A percentile compares a stretch with the other conserved stretches of the same genome.
phyloP scores from a whole-genome alignment of 64 coral and sea anemone genomes.

The Actinia equina region DNA sequence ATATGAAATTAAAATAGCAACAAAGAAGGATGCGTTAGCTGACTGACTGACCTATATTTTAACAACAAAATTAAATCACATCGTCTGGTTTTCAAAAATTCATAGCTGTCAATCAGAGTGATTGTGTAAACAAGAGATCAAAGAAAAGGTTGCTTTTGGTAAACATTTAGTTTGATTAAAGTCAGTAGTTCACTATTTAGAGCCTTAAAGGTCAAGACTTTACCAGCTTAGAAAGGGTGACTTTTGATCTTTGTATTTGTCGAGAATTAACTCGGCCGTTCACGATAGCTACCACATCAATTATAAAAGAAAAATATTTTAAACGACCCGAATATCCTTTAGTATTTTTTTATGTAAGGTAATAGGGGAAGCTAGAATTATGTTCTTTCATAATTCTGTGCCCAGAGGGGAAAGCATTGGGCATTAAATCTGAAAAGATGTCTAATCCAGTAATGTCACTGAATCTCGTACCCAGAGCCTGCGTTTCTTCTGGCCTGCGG shows the following conservation, averaged over 20 bases:
- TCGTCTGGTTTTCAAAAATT: neutral
- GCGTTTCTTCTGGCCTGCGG: too few species aligned
- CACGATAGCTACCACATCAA: neutral
- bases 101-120: neutral
- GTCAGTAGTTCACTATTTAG: neutral
- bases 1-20: neutral
- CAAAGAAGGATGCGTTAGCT: neutral
- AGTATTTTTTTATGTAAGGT: neutral
- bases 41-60: neutral
- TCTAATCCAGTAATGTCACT: too few species aligned
- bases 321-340: too few species aligned
- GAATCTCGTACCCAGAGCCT: too few species aligned
- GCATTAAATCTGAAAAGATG: too few species aligned
- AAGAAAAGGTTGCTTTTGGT: neutral
- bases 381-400: neutral
- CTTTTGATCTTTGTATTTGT: neutral
- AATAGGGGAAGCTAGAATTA: neutral
- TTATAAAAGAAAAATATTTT: neutral
- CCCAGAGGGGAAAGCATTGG: too few species aligned
- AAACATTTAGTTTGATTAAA: neutral
- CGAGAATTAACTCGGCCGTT: neutral
- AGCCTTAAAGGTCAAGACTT: neutral
- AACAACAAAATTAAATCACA: neutral
- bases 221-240: neutral
- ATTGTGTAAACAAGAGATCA: constrained; percentile 5